phyloP scores from a whole-genome alignment of 2,113 vertebrate genomes.

The Progne subis region DNA sequence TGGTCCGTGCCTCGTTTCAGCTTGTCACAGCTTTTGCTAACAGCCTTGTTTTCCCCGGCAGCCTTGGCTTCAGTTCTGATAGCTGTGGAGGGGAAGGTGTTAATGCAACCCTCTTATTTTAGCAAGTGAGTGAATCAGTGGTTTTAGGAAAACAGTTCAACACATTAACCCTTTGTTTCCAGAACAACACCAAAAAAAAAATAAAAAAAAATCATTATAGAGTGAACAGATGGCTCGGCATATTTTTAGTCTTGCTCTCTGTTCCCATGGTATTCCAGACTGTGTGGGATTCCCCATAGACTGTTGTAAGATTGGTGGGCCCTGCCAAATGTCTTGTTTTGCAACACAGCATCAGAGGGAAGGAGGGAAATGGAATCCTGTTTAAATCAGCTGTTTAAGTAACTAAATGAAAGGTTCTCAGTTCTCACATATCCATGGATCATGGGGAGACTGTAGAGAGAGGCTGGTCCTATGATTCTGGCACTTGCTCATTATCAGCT shows the following conservation, averaged over 20 bases:
- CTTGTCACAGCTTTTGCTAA: constrained; percentile 29
- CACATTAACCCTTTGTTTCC: constrained; percentile 19
- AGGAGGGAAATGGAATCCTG: not conserved
- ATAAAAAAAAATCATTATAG: not conserved
- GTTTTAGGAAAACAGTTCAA: constrained; percentile 17
- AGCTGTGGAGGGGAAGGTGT: constrained; percentile 15
- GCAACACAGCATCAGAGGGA: constrained; percentile 12
- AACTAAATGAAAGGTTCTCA: not conserved
- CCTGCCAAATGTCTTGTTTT: constrained; percentile 50
- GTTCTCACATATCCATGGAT: not conserved
- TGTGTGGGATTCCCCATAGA: constrained; percentile 60
- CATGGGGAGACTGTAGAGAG: not conserved
- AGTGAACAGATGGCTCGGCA: constrained; percentile 6
- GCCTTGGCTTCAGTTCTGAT: not conserved
- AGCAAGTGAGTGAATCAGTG: constrained; percentile 19
- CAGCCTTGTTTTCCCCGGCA: not conserved
- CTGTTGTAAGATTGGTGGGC: constrained; percentile 23
- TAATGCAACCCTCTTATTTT: constrained; percentile 36
- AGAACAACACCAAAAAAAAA: not conserved
- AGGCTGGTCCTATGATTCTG: not conserved
- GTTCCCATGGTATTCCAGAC: constrained; percentile 61
- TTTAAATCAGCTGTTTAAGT: not conserved
- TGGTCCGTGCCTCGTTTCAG: not conserved
- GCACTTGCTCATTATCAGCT: not conserved
- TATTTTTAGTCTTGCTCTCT: constrained; percentile 58